These are phyloP conservation scores for Ochropleura leucogaster DNA, from an alignment of 2,888 invertebrate species.

Conservation along the genomic window DNA sequence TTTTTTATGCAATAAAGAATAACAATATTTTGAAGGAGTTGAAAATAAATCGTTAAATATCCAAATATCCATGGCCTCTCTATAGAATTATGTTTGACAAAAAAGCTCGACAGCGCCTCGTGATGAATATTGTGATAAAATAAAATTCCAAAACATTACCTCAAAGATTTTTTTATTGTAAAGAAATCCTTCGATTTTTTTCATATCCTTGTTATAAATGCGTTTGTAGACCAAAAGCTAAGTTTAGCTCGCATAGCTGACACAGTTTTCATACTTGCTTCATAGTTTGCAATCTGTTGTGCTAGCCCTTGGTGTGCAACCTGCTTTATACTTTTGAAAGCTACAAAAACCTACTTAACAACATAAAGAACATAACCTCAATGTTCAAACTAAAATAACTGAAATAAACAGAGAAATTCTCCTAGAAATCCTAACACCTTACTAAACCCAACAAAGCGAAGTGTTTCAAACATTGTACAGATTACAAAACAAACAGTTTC, in stretches of 20 bases:
- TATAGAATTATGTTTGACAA: neutral
- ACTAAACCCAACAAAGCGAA: neutral
- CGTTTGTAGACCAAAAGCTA: too few species aligned
- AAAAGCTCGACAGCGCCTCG: neutral
- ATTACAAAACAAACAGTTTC: slow-evolving; percentile 33
- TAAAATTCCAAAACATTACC: neutral
- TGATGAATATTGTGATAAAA: neutral
- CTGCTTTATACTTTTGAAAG: neutral
- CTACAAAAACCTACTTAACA: neutral
- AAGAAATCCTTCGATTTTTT: too few species aligned
- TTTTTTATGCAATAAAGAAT: too few species aligned
- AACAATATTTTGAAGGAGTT: too few species aligned
- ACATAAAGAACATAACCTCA: neutral
- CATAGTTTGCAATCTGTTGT: too few species aligned
- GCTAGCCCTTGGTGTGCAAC: neutral
- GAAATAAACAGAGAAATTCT: neutral
- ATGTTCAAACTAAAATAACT: neutral
- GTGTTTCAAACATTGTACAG: neutral
- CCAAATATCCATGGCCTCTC: too few species aligned
- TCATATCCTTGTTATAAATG: too few species aligned
- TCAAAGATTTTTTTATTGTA: neutral
- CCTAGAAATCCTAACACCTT: neutral
- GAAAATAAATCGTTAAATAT: too few species aligned
- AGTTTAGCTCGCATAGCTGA: too few species aligned
- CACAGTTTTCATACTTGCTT: too few species aligned